A percentile compares a stretch with the other conserved stretches of the same genome.
These are phyloP conservation scores for Pseudomyrmex sp. DNA, from an alignment of 1,140 invertebrate genomes.

Conservation along the genomic window DNA sequence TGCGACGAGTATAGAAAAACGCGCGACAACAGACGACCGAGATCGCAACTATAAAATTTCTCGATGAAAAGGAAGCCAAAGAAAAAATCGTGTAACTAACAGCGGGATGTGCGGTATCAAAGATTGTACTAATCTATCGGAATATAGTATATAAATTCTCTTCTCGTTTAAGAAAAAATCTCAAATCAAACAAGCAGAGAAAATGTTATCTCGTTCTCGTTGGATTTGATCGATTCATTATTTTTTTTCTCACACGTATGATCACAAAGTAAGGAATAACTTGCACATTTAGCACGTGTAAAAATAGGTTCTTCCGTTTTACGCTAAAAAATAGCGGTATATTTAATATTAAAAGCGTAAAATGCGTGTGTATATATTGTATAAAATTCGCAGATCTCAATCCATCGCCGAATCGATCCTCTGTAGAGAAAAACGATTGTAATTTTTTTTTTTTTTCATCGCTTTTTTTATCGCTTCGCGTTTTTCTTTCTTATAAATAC, in stretches of 20 bases:
- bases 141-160: no score
- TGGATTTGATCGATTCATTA: no score
- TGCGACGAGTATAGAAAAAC: no score
- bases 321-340: slow-evolving; percentile 6
- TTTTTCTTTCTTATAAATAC: not conserved
- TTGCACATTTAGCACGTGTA: not conserved
- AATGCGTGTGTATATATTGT: not conserved
- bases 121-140: no score
- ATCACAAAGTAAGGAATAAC: not conserved
- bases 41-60: not conserved
- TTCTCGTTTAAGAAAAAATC: no score
- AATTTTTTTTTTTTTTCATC: not conserved
- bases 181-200: no score
- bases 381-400: not conserved
- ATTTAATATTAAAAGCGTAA: not conserved
- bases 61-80: not conserved
- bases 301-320: not conserved
- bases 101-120: no score
- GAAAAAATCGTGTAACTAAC: no score
- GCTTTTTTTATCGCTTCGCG: not conserved
- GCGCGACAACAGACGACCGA: not conserved
- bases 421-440: not conserved
- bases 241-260: not conserved
- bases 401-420: slow-evolving; percentile 12
- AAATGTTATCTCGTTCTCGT: no score